phyloP scores from a whole-genome alignment of 1,140 invertebrate genomes.

The Aphelenchoides fujianensis region DNA sequence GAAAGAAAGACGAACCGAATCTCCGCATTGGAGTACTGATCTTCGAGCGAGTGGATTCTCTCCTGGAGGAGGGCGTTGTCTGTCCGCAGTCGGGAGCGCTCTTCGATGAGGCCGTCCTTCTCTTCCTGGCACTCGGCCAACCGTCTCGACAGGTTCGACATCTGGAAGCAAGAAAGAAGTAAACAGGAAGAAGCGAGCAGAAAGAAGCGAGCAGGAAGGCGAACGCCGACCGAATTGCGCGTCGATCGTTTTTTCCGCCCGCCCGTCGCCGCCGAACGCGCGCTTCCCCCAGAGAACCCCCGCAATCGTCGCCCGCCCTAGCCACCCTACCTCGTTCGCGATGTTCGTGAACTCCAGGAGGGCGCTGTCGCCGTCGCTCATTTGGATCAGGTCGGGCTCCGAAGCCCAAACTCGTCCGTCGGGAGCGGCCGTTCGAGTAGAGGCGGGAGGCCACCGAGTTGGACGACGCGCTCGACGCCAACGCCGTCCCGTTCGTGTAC shows the following conservation, averaged over 20 bases:
- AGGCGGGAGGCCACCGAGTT: conserved; percentile 17
- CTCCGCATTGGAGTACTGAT: conserved; percentile 40
- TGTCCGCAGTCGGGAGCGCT: conserved; percentile 43
- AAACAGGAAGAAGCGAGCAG: background rate
- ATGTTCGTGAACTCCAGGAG: conserved; percentile 13
- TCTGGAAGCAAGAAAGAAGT: conserved; percentile 25
- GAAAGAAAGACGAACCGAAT: conserved; percentile 27
- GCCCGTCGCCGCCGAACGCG: background rate
- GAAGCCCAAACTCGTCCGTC: background rate
- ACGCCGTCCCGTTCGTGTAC: background rate
- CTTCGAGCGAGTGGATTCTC: conserved; percentile 42
- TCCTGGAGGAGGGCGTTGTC: conserved; percentile 53
- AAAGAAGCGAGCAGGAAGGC: no score
- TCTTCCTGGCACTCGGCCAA: conserved; percentile 40
- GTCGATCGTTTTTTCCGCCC: no score
- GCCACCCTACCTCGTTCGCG: conserved; percentile 2
- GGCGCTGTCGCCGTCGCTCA: conserved; percentile 5
- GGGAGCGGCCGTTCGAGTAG: conserved; percentile 11
- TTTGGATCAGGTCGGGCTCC: conserved; percentile 14
- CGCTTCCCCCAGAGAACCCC: background rate
- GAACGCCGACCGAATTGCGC: no score
- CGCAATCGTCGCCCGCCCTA: background rate
- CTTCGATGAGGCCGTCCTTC: conserved; percentile 36
- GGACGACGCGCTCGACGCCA: background rate
- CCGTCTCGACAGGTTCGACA: conserved; percentile 43